phyloP scores from a whole-genome alignment of 2,888 invertebrate genomes.

The Volucella inanis region DNA sequence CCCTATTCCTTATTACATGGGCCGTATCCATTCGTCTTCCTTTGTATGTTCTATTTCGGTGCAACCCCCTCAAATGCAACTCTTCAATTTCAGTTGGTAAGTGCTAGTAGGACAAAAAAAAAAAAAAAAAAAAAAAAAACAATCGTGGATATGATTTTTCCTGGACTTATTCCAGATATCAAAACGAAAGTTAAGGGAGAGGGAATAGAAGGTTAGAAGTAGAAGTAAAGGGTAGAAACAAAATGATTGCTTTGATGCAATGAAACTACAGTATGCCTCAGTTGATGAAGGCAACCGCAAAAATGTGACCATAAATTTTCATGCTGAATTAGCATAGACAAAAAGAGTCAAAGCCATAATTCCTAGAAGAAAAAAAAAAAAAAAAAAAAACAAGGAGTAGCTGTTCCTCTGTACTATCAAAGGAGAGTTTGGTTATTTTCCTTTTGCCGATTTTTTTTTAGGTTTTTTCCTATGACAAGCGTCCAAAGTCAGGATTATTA shows the following conservation, averaged over 20 bases:
- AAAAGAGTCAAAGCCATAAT: slow-evolving; percentile 35
- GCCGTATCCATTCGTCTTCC: not conserved
- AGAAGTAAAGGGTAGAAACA: not conserved
- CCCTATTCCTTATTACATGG: too few relatives aligned
- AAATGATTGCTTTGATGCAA: slow-evolving; percentile 68
- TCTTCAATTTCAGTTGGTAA: slow-evolving; percentile 31
- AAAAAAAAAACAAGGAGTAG: not conserved
- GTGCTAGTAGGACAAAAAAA: slow-evolving; percentile 21
- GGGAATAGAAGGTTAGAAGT: slow-evolving; percentile 3
- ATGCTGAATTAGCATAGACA: slow-evolving; percentile 59
- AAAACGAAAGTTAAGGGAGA: slow-evolving; percentile 57
- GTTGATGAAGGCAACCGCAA: slow-evolving; percentile 69
- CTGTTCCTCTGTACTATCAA: slow-evolving; percentile 5
- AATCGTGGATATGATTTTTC: slow-evolving; percentile 18
- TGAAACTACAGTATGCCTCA: slow-evolving; percentile 24
- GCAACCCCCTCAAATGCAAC: slow-evolving; percentile 28
- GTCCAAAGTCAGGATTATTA: slow-evolving; percentile 49
- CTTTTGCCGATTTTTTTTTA: slow-evolving; percentile 1
- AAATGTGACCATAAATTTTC: slow-evolving; percentile 73
- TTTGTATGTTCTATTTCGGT: not conserved
- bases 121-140: too few relatives aligned
- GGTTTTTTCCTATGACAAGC: slow-evolving; percentile 31
- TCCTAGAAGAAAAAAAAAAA: not conserved
- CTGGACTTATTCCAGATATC: slow-evolving; percentile 66
- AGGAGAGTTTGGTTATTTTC: slow-evolving; percentile 34